Conservation (phyloP, 2,888 invertebrate genomes). For the Hymenopus coronatus region DNA sequence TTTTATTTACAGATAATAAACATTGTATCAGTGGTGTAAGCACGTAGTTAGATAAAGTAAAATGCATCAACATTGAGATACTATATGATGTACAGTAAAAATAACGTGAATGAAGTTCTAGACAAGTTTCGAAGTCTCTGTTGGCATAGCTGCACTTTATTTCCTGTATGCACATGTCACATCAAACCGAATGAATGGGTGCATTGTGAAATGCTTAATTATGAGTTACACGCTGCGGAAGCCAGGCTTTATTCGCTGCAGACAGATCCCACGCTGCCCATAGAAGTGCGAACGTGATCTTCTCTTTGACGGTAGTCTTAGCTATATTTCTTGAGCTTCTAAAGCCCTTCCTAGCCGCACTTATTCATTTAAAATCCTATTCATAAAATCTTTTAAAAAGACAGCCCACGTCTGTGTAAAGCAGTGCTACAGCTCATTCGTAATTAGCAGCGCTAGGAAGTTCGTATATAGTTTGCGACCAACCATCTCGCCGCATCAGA, state of each 20-base stretch:
- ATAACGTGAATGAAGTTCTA: too few species aligned
- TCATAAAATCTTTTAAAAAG: too few species aligned
- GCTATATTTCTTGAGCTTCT: neutral
- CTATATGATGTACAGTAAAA: too few species aligned
- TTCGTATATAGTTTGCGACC: too few species aligned
- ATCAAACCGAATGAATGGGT: neutral
- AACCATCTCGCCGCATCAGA: too few species aligned
- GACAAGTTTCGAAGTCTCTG: too few species aligned
- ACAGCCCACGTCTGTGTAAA: neutral
- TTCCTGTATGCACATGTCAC: neutral
- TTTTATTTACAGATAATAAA: too few species aligned
- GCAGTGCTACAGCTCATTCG: neutral
- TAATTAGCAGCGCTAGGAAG: neutral
- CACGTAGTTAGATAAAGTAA: too few species aligned
- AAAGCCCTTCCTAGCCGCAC: neutral
- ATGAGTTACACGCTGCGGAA: neutral
- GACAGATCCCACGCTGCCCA: neutral
- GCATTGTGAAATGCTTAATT: neutral
- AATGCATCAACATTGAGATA: too few species aligned
- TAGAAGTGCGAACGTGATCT: neutral
- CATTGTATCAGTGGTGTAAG: too few species aligned
- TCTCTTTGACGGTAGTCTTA: neutral
- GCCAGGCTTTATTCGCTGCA: neutral
- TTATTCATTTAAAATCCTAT: too few species aligned
- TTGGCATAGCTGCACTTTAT: neutral